Evolutionary conservation across 2,113 vertebrate genomes (phyloP).

Genomic region (Orthonyx spaldingii): DNA sequence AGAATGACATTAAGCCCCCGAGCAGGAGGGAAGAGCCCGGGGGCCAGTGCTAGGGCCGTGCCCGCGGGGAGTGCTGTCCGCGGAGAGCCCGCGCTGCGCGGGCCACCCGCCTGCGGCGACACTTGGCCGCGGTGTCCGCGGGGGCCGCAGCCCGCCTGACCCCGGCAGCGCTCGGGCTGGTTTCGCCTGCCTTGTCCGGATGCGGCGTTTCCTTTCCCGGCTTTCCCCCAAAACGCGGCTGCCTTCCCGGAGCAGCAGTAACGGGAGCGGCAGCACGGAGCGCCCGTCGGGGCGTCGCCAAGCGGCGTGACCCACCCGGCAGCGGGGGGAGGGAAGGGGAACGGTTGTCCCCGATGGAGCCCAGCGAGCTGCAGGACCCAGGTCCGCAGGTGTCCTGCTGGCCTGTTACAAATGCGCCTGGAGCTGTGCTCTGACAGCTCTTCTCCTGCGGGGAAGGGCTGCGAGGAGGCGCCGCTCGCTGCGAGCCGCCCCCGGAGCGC

Average conservation of each 20-base stretch:
- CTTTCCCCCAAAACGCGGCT: neutral
- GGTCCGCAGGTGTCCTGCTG: neutral
- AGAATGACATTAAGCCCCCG: neutral
- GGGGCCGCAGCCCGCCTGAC: neutral
- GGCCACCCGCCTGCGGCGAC: no score
- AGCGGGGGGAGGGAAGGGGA: neutral
- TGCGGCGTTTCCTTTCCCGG: neutral
- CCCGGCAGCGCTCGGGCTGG: neutral
- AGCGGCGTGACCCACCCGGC: neutral
- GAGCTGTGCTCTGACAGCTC: neutral
- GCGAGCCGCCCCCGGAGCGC: neutral
- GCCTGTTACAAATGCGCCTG: neutral
- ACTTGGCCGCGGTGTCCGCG: neutral
- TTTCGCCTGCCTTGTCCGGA: neutral
- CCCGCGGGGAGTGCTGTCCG: accelerated
- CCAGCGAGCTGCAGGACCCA: neutral
- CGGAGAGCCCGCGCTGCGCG: neutral
- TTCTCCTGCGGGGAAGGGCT: neutral
- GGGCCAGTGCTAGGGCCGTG: neutral
- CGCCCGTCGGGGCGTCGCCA: neutral
- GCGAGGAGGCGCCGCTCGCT: neutral
- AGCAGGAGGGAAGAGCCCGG: neutral
- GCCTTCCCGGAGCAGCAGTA: neutral
- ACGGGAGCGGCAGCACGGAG: neutral
- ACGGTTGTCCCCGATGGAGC: neutral